These are phyloP conservation scores for Oscheius sp. DNA, from an alignment of 2,888 invertebrate genomes.

Conservation along the genomic window DNA sequence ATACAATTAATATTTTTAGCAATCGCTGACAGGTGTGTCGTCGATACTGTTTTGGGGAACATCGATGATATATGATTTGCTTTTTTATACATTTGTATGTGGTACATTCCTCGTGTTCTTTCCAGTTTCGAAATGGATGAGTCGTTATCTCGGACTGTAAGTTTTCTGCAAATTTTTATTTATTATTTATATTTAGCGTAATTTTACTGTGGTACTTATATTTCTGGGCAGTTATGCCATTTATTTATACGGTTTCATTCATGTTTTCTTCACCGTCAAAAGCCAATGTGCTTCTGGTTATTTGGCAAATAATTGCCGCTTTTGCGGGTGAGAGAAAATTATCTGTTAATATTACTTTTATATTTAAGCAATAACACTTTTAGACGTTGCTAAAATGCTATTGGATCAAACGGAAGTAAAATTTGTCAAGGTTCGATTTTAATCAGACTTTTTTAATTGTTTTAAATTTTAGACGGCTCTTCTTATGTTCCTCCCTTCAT, in stretches of 20 bases:
- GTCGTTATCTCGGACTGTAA: constrained; percentile 41
- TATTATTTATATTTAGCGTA: constrained; percentile 60
- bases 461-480: constrained; percentile 42
- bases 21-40: constrained; percentile 66
- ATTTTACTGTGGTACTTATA: constrained; percentile 64
- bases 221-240: constrained; percentile 64
- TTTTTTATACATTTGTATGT: constrained; percentile 59
- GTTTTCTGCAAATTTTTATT: no score
- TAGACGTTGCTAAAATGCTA: no score
- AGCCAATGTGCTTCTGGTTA: constrained; percentile 57
- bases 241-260: constrained; percentile 66
- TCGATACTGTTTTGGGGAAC: constrained; percentile 63
- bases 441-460: no score
- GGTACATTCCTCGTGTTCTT: constrained; percentile 52
- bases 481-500: constrained; percentile 51
- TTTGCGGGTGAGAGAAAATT: constrained; percentile 29
- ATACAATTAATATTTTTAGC: no score
- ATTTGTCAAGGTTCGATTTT: no score
- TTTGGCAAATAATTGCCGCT: constrained; percentile 59
- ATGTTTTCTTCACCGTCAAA: constrained; percentile 63
- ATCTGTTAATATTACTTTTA: not conserved
- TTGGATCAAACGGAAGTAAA: no score
- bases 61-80: constrained; percentile 56
- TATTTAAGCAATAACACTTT: not conserved
- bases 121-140: constrained; percentile 48